Evolutionary conservation across 2,113 vertebrate species (phyloP).

Genomic region (Mesitornis unicolor): DNA sequence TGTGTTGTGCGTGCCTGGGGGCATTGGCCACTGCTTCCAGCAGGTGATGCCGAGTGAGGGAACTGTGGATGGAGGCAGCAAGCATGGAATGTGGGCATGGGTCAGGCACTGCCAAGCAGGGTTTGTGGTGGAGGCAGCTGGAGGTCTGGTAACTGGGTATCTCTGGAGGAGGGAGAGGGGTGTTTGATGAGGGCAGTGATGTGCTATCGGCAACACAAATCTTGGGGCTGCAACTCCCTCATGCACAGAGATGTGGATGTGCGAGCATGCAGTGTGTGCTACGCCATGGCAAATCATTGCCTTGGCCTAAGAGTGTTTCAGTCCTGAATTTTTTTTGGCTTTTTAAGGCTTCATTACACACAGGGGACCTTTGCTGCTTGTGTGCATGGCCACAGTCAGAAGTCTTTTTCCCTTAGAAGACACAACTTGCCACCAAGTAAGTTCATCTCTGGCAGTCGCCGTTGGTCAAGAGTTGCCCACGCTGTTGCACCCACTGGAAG

Average conservation of each 20-base stretch:
- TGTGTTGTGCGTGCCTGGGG: background rate
- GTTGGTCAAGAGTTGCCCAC: rapidly evolving
- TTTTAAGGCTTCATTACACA: rapidly evolving
- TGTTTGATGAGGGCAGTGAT: background rate
- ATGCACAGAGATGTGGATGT: rapidly evolving
- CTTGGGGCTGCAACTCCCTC: background rate
- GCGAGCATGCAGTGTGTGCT: rapidly evolving
- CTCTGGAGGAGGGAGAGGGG: background rate
- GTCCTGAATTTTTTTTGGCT: background rate
- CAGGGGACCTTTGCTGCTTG: background rate
- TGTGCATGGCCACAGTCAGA: background rate
- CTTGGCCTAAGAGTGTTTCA: background rate
- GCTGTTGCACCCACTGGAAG: background rate
- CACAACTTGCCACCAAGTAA: background rate
- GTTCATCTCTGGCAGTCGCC: rapidly evolving
- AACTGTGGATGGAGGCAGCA: background rate
- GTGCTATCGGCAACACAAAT: rapidly evolving
- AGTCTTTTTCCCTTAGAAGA: background rate
- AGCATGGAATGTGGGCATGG: rapidly evolving
- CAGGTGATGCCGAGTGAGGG: background rate
- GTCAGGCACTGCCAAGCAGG: background rate
- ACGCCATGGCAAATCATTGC: rapidly evolving
- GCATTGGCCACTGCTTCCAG: background rate
- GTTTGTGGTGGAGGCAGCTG: background rate
- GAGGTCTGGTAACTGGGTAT: background rate